A percentile compares a stretch with the other conserved stretches of the same genome.
Conservation (phyloP, 2,888 invertebrate species). For the Zele albiditarsus region DNA sequence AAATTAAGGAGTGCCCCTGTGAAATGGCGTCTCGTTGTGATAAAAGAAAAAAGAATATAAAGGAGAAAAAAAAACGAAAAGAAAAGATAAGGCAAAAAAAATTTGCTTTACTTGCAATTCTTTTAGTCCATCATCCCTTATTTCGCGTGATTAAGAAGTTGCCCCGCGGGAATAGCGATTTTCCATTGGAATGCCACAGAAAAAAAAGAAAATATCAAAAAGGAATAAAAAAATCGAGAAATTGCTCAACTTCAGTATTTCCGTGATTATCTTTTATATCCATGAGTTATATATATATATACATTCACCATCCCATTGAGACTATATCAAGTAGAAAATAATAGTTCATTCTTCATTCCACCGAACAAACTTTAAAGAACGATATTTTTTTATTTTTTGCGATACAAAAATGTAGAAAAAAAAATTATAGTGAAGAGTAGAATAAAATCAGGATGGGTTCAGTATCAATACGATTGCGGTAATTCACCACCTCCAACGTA, state of each 20-base stretch:
- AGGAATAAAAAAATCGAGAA: slow-evolving; percentile 4
- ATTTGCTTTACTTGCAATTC: slow-evolving; percentile 1
- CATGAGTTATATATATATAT: neutral
- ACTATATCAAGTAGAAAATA: neutral
- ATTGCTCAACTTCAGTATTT: slow-evolving; percentile 11
- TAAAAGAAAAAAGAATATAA: slow-evolving; percentile 16
- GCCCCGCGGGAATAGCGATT: neutral
- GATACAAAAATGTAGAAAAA: too few species aligned
- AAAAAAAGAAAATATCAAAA: slow-evolving; percentile 14
- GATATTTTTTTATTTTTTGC: too few species aligned
- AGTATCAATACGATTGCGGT: slow-evolving; percentile 65
- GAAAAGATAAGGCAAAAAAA: neutral
- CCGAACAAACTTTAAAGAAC: too few species aligned
- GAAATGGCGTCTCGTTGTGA: slow-evolving; percentile 59
- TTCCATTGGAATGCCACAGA: slow-evolving; percentile 1
- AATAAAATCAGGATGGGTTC: slow-evolving; percentile 42
- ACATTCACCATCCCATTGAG: slow-evolving; percentile 18
- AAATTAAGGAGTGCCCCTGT: slow-evolving; percentile 59
- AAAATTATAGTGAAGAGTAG: slow-evolving; percentile 31
- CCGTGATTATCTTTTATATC: slow-evolving; percentile 1
- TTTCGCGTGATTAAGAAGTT: neutral
- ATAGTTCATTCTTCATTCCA: neutral
- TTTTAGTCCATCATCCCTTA: neutral
- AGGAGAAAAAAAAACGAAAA: too few species aligned
- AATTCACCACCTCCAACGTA: slow-evolving; percentile 38